Base-by-base conservation (phyloP, 2,888 invertebrate species). In the Operophtera brumata region DNA sequence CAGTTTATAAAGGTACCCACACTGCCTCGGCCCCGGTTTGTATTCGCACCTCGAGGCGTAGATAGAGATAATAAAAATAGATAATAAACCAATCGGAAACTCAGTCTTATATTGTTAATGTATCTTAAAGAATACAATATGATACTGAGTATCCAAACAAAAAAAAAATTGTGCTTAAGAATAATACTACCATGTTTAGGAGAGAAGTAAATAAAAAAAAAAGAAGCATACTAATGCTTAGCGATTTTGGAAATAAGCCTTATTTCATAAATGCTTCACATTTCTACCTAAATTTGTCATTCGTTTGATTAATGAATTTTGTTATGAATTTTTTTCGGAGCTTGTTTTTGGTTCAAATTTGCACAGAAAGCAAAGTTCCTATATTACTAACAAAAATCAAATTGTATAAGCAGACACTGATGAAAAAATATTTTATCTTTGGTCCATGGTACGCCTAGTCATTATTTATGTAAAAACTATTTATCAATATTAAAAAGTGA, bases 391-490 rank as follows among this genome's bases (percentile, higher is more conserved):
- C 54, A 45, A 47, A 60, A 57, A 73, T 75, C 71, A 77, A 71
- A 71, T 70, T 65, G 73, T 70, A 71, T 71, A 61, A 73, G 71
- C 73, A 70, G 67, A 71, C 64, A 66, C n/a, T 57, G 57, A 69
- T 62, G 60, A 61, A 64, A 64, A 62, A 64, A 70, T 68, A 67
- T 67, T 75, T 79, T 77, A 71, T 80, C 77, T 81, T 80, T 79
- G 82, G 83, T 86, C 82, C 85, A 86, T 75, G 85, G 82, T 85
- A 85, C 77, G 79, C 82, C 89, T 88, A 88, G 89, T 88, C 89
- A 88, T 87, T 87, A 86, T 85, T 84, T 82, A 82, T 83, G 77
- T 85, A 78, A 78, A 78, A 84, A 75, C 69, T 80, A 78, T 80
- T 79, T 80, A 76, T 75, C 79, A 78, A 79, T 82, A 78, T 79